phyloP scores from a whole-genome alignment of 2,888 invertebrate genomes.

The Neelides folsomi region DNA sequence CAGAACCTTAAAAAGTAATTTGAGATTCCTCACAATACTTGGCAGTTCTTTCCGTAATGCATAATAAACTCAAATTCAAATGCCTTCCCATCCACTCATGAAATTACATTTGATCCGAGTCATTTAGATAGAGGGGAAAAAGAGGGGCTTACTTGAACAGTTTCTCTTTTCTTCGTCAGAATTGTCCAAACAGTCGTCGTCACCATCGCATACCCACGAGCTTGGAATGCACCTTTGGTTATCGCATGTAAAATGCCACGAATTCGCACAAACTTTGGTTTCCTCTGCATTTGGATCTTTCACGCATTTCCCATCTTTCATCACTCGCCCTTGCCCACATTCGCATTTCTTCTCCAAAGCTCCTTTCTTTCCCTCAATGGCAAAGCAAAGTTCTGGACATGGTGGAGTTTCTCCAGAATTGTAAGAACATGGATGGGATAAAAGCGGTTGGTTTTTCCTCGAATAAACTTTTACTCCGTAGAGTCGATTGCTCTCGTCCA shows the following conservation, averaged over 20 bases:
- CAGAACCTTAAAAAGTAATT: not conserved
- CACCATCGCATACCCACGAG: conserved; percentile 86
- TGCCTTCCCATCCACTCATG: too few species aligned
- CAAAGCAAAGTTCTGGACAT: conserved; percentile 61
- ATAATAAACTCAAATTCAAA: conserved; percentile 1
- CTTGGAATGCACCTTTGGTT: conserved; percentile 85
- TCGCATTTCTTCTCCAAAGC: conserved; percentile 58
- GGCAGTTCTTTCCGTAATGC: too few species aligned
- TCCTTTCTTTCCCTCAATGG: conserved; percentile 53
- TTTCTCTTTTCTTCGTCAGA: conserved; percentile 92
- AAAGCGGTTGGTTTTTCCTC: conserved; percentile 55
- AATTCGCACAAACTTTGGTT: conserved; percentile 73
- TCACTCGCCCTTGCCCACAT: conserved; percentile 77
- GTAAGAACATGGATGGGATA: conserved; percentile 59
- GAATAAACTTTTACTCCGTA: conserved; percentile 86
- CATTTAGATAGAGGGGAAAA: not conserved
- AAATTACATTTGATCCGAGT: not conserved
- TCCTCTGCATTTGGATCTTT: conserved; percentile 74
- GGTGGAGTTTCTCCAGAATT: too few species aligned
- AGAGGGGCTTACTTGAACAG: conserved; percentile 61
- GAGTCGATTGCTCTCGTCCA: conserved; percentile 76
- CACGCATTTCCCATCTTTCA: conserved; percentile 56
- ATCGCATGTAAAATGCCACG: conserved; percentile 86
- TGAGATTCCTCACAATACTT: too few species aligned
- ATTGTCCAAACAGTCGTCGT: conserved; percentile 89